These are phyloP conservation scores for Penaeus vannamei DNA, from an alignment of 1,140 invertebrate genomes.

Conservation along the genomic window DNA sequence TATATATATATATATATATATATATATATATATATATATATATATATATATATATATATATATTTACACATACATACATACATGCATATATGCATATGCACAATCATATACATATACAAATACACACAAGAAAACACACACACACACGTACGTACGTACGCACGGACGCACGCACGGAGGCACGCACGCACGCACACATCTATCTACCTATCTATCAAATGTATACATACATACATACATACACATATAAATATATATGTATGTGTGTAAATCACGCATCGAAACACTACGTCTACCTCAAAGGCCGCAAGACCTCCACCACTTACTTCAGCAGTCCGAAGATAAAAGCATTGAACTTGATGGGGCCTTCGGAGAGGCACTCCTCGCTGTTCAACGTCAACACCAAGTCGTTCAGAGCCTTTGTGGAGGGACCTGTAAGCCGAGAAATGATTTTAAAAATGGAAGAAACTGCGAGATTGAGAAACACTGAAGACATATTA, in stretches of 20 bases:
- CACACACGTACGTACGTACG: no score
- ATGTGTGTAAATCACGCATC: background rate
- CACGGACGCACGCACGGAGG: no score
- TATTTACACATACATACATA: no score
- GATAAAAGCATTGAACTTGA: conserved; percentile 92
- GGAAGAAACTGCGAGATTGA: background rate
- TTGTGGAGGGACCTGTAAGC: conserved; percentile 80
- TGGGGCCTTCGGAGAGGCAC: conserved; percentile 84
- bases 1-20: no score
- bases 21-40: no score
- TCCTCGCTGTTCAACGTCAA: conserved; percentile 88
- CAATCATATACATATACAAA: no score
- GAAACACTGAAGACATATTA: background rate
- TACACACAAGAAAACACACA: no score
- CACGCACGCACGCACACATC: no score
- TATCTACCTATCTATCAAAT: no score
- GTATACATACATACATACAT: no score
- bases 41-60: no score
- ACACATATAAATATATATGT: background rate
- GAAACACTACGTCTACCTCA: background rate
- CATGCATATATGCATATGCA: no score
- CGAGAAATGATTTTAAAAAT: background rate
- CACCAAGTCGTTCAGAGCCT: conserved; percentile 88
- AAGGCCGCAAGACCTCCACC: background rate
- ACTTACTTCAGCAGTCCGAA: conserved; percentile 90